These are phyloP conservation scores for Gandaritis pyraliata DNA, from an alignment of 2,888 invertebrate species.

Conservation along the genomic window DNA sequence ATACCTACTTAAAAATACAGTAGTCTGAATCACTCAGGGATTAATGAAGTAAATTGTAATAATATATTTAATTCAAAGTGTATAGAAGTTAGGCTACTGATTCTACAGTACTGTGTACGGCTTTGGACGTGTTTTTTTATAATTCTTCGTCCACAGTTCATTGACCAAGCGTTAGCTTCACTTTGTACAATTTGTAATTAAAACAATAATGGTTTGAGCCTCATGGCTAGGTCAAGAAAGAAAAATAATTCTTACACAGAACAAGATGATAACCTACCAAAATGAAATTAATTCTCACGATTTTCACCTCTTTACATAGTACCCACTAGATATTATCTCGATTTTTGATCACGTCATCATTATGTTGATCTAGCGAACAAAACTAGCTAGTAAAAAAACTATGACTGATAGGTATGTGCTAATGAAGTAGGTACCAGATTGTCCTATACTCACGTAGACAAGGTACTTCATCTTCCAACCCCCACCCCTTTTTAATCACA, in stretches of 20 bases:
- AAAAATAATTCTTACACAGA: slow-evolving; percentile 12
- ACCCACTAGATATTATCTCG: too few relatives aligned
- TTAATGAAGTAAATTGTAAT: too few relatives aligned
- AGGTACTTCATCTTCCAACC: slow-evolving; percentile 7
- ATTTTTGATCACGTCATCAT: too few relatives aligned
- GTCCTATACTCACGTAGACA: too few relatives aligned
- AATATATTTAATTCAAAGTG: too few relatives aligned
- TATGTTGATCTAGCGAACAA: too few relatives aligned
- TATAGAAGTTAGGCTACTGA: slow-evolving; percentile 1
- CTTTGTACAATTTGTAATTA: slow-evolving; percentile 44
- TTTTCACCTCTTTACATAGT: too few relatives aligned
- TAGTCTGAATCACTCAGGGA: too few relatives aligned
- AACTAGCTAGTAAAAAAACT: too few relatives aligned
- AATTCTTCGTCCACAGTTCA: slow-evolving; percentile 33
- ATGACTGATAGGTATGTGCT: too few relatives aligned
- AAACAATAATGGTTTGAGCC: slow-evolving; percentile 19
- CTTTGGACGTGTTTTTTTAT: slow-evolving; percentile 28
- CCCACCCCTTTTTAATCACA: slow-evolving; percentile 27
- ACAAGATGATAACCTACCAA: background rate
- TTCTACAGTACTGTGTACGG: slow-evolving; percentile 6
- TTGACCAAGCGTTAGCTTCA: slow-evolving; percentile 30
- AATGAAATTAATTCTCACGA: background rate
- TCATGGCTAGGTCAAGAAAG: slow-evolving; percentile 2
- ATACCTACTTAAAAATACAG: too few relatives aligned
- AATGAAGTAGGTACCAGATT: too few relatives aligned